Evolutionary conservation across 1,140 invertebrate species (phyloP), one percentile per base, ranked within the genome.

Genomic region (Phthorimaea operculella): DNA sequence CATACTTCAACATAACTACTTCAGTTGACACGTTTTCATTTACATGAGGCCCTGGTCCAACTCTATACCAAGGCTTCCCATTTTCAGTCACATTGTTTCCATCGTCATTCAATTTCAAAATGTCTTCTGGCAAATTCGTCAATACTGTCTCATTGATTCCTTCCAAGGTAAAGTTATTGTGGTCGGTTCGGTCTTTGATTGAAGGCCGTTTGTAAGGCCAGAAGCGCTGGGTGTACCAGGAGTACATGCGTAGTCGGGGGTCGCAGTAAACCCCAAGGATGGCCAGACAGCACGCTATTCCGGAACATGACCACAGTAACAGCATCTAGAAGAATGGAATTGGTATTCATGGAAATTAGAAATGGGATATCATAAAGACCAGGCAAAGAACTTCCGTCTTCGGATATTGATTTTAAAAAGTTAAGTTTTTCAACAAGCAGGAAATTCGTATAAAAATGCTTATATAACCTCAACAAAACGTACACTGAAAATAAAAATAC

Each of bases 261-360:
- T 84, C 81, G 53, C 81, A 84, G 68, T 82, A 84, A 4, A 74
- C 61, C 7, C 81, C 81, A 7, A 84, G 57, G 18, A 84, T 54
- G 11, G 72, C 72, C 9, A 84, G 59, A 18, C 77, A 77, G 56
- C 76, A 78, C 0, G 79, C 78, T 49, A 84, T 80, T 9, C 81
- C 81, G 0, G 78, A 76, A 56, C 79, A 82, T 0, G 81, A 84
- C 63, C 72, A 76, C 3, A 84, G 62, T 0, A 84, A 59, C 39
- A 84, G 59, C 44, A 76, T 80, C 81, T 84, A 74, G 17, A 75
- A 76, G 10, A 50, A 47, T 57, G 51, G 18, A 33, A 63, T 10
- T 42, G 36, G 39, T n/a, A n/a, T n/a, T n/a, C n/a, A n/a, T 58
- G 50, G 14, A 55, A 50, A 51, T 7, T 8, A 36, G 34, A 36